Base-by-base conservation (phyloP, 2,888 invertebrate genomes). In the Clitarchus hookeri region DNA sequence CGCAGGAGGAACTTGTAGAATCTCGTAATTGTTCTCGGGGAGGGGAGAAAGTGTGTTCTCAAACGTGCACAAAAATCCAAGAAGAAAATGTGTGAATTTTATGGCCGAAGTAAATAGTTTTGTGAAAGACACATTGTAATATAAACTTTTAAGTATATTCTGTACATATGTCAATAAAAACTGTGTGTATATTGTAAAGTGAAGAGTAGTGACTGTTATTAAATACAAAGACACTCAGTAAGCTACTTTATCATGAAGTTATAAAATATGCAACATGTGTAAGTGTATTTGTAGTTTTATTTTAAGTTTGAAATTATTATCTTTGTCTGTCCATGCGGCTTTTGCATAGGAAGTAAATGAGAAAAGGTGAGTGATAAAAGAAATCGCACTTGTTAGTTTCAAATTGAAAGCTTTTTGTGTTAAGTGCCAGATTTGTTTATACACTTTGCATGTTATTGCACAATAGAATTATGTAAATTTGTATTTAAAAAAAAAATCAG, bases 1-100 rank as follows among this genome's bases (percentile, higher is more conserved):
- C 87, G 88, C 26, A 85, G 87, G 85, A 87, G 87, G 85, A 87
- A 88, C 82, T 44, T 88, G 79, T 88, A 88, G 86, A 78, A 82
- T 82, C 82, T 82, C 82, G 23, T 44, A 27, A 65, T 65, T 19
- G n/a, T 65, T 12, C 65, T n/a, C 65, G 6, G 65, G 65, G 65
- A 65, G 84, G 83, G 44, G 48, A 83, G 48, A 16, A n/a, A 48
- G 84, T 27, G 54, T 53, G 44, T 26, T 83, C 13, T 83, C 4
- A 6, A 84, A 48, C 1, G 44, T 25, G 83, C 25, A 25, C 23
- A 65, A 23, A 36, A 65, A 65, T 44, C 16, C 83, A 44, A 83
- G 44, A 83, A 83, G 44, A 83, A 83, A 48, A 44, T 16, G 44
- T 83, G 48, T 65, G 26, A n/a, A 65, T n/a, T n/a, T n/a, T 65